A percentile compares a stretch with the other conserved stretches of the same genome.
phyloP scores from a whole-genome alignment of 2,797 vertebrate genomes.

The Chloroceryle amazona region DNA sequence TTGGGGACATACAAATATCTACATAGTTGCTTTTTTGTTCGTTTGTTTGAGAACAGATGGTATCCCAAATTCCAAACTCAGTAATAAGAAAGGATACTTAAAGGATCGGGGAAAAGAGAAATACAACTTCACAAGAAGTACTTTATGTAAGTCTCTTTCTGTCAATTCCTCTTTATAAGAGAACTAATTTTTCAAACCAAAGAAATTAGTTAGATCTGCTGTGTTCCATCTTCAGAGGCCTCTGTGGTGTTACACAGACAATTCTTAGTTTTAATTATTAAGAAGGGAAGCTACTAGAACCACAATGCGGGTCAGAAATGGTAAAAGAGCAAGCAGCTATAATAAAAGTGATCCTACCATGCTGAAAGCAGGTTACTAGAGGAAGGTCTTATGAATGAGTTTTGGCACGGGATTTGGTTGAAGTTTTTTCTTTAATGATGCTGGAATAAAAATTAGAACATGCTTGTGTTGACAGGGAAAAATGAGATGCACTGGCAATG shows the following conservation, averaged over 20 bases:
- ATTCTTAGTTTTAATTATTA: not conserved
- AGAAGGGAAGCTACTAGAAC: not conserved
- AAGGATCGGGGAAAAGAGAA: not conserved
- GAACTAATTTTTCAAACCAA: not conserved
- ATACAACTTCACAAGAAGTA: not conserved
- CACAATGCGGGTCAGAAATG: not conserved
- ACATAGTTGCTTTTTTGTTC: not conserved
- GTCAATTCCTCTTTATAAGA: not conserved
- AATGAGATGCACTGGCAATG: not conserved
- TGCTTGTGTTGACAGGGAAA: not conserved
- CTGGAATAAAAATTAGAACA: not conserved
- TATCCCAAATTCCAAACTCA: not conserved
- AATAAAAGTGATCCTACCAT: not conserved
- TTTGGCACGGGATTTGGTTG: constrained; percentile 28
- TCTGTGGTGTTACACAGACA: not conserved
- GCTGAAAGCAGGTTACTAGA: not conserved
- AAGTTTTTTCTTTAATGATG: constrained; percentile 24
- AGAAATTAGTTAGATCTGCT: not conserved
- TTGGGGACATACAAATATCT: not conserved
- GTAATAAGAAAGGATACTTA: not conserved
- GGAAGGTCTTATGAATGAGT: not conserved
- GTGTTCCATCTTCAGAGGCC: not conserved
- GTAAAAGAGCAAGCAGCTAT: not conserved
- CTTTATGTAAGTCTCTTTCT: not conserved
- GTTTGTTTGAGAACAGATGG: not conserved